These are phyloP conservation scores for Himalopsyche kuldschensis DNA, from an alignment of 2,888 invertebrate species.

Conservation along the genomic window DNA sequence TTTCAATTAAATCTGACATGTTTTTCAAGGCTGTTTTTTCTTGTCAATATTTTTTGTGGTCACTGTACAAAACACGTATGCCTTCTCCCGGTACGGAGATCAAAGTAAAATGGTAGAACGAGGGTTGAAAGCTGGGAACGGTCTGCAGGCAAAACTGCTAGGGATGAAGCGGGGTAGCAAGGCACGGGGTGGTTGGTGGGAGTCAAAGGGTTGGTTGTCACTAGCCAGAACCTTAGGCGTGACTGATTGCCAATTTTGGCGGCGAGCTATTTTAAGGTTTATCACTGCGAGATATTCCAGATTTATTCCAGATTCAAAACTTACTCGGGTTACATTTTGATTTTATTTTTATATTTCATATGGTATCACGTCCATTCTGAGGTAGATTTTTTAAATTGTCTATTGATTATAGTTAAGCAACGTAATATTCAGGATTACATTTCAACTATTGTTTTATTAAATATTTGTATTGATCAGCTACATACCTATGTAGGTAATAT, in stretches of 20 bases:
- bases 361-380: too few relatives aligned
- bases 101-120: background rate
- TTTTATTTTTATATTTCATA: too few relatives aligned
- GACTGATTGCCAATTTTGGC: background rate
- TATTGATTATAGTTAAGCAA: too few relatives aligned
- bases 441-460: too few relatives aligned
- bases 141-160: background rate
- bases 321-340: background rate
- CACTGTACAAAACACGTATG: background rate
- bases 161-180: background rate
- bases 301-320: background rate
- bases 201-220: background rate
- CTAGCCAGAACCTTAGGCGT: background rate
- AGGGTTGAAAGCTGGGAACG: background rate
- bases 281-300: background rate
- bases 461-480: too few relatives aligned
- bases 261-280: background rate
- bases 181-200: background rate
- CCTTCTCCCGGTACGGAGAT: background rate
- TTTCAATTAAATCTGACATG: too few relatives aligned
- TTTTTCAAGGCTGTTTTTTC: too few relatives aligned
- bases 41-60: background rate
- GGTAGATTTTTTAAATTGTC: too few relatives aligned
- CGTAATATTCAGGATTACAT: too few relatives aligned
- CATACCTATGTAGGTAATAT: too few relatives aligned